Conservation (phyloP, 2,888 invertebrate species). For the Melanostoma mellinum region DNA sequence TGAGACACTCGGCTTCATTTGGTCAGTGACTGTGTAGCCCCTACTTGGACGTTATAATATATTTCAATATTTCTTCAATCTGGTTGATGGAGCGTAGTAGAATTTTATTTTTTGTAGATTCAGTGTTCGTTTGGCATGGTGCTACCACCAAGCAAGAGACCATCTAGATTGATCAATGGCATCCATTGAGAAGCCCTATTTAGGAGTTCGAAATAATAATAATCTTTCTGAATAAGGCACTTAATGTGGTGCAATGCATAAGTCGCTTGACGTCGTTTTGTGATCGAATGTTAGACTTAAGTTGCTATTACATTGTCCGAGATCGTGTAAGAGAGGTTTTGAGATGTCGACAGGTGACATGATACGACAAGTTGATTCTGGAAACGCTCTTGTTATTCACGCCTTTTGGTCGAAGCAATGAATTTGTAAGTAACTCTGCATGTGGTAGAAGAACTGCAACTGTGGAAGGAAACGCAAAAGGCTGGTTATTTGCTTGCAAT, state of each 20-base stretch:
- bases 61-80: constrained; percentile 62
- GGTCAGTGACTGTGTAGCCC: constrained; percentile 56
- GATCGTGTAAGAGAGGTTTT: constrained; percentile 6
- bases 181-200: constrained; percentile 45
- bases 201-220: constrained; percentile 62
- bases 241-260: constrained; percentile 20
- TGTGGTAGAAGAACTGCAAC: too few species aligned
- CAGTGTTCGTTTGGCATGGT: constrained; percentile 40
- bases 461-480: too few species aligned
- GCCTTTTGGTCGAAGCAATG: constrained; percentile 7
- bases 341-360: constrained; percentile 26
- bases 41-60: constrained; percentile 11
- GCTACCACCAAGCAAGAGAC: constrained; percentile 59
- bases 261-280: constrained; percentile 22
- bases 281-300: constrained; percentile 23
- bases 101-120: constrained; percentile 12
- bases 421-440: constrained; percentile 8
- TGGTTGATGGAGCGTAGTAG: constrained; percentile 52
- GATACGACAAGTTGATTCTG: constrained; percentile 39
- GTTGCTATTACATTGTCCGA: constrained; percentile 28
- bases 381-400: constrained; percentile 23
- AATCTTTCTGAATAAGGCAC: constrained; percentile 50
- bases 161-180: constrained; percentile 60
- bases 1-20: constrained; percentile 65
- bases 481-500: too few species aligned